phyloP scores from a whole-genome alignment of 2,797 vertebrate species.

The Sebastes jordani region DNA sequence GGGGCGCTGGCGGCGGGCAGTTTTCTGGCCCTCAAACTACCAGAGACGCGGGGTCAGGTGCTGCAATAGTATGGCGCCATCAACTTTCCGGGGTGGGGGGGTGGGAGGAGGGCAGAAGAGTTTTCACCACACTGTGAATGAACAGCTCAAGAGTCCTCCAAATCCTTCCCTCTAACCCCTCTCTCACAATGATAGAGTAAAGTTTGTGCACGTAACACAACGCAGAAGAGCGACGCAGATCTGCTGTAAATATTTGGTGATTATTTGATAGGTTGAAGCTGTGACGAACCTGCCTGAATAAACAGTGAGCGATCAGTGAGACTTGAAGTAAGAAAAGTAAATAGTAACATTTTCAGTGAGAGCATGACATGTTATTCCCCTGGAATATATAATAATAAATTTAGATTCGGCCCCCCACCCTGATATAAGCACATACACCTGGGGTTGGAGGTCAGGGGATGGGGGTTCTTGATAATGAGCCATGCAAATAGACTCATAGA shows the following conservation, averaged over 20 bases:
- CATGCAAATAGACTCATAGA: slow-evolving; percentile 67
- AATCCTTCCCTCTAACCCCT: slow-evolving; percentile 55
- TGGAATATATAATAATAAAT: neutral
- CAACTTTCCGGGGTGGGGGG: slow-evolving; percentile 2
- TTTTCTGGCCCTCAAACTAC: slow-evolving; percentile 93
- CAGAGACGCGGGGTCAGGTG: slow-evolving; percentile 94
- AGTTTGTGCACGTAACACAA: slow-evolving; percentile 20
- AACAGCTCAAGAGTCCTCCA: slow-evolving; percentile 58
- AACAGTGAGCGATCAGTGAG: neutral
- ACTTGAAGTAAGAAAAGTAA: neutral
- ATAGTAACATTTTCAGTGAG: neutral
- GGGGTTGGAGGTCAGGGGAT: slow-evolving; percentile 57
- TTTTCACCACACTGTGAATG: slow-evolving; percentile 72
- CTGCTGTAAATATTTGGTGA: slow-evolving; percentile 52
- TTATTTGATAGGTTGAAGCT: slow-evolving; percentile 22
- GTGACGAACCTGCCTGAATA: neutral
- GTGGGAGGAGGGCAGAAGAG: slow-evolving; percentile 39
- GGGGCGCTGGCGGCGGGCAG: slow-evolving; percentile 91
- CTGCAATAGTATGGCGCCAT: slow-evolving; percentile 84
- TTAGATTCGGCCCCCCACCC: neutral
- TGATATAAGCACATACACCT: neutral
- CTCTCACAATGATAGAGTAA: neutral
- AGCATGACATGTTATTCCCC: neutral
- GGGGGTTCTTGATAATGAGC: slow-evolving; percentile 62
- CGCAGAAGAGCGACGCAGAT: slow-evolving; percentile 11